Base-by-base conservation (phyloP, 1,140 invertebrate species). In the Batillaria attramentaria region DNA sequence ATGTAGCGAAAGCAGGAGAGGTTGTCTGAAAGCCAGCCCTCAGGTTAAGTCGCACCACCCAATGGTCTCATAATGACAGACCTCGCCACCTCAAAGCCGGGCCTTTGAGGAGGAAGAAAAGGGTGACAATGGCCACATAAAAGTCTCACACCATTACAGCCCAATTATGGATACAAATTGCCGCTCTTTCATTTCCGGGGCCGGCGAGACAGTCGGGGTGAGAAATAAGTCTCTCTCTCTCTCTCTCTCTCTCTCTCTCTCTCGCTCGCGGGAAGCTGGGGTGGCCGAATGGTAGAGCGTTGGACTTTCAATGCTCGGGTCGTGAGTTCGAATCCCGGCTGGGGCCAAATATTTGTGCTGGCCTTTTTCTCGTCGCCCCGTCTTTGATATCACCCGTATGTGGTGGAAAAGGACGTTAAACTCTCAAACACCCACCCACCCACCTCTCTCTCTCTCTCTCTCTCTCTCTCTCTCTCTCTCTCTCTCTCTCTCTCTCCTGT, bases 101-200 rank as follows among this genome's bases (percentile, higher is more conserved):
- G 68, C 24, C 68, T 70, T 70, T 70, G 68, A 70, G 68, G 68
- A 31, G 4, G 39, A 13, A 70, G 68, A 46, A 70, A 70, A 24
- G 68, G 68, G 41, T 13, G 68, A 70, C 68, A 70, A 70, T 70
- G 68, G 42, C 39, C 20, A 28, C n/a, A 70, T 70, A 70, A 70
- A 39, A 46, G 68, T 46, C 41, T n/a, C 13, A 20, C 68, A 24
- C 68, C 42, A 46, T 70, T 70, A 70, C 68, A 2, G 68, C 37
- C 68, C 68, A 70, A 70, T 70, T 70, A 70, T 37, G 41, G 24
- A n/a, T 20, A 39, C 16, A 39, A 16, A 70, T 70, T 70, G 41
- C 18, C 68, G 18, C 68, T 8, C 39, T 70, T 70, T 70, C 68
- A 46, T 70, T 70, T 70, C 68, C 42, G 66, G 35, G 3, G 4